Percentiles rank a stretch among this genome's conserved stretches.
Conservation (phyloP, 2,888 invertebrate species). For the Lingula anatina region DNA sequence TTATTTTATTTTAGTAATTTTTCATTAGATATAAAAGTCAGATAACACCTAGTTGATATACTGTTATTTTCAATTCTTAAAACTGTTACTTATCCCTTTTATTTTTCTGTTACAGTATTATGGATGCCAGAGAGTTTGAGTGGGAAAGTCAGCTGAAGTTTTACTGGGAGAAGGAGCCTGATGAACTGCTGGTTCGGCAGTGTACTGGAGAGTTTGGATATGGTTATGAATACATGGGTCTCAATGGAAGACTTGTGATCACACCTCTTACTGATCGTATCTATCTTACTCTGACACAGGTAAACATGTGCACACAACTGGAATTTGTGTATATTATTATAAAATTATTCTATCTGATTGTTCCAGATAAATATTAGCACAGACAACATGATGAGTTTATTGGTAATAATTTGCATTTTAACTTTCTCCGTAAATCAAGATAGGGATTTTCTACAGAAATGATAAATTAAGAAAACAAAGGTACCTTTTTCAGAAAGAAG, state of each 20-base stretch:
- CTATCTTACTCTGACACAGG: slow-evolving; percentile 85
- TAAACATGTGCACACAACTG: slow-evolving; percentile 9
- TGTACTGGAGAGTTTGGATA: slow-evolving; percentile 80
- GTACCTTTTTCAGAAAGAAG: no score
- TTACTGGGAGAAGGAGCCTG: slow-evolving; percentile 79
- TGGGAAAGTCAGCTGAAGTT: slow-evolving; percentile 92
- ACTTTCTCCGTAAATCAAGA: no score
- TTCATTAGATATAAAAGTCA: no score
- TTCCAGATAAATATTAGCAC: neutral
- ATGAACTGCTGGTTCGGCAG: slow-evolving; percentile 76
- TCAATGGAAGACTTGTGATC: slow-evolving; percentile 84
- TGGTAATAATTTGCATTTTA: no score
- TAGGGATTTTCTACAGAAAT: no score
- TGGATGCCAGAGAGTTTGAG: slow-evolving; percentile 79
- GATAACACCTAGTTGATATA: no score
- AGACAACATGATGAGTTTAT: no score
- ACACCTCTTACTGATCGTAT: slow-evolving; percentile 90
- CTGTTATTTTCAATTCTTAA: no score
- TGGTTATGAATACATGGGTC: slow-evolving; percentile 93
- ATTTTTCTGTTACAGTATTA: slow-evolving; percentile 76
- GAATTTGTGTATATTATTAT: neutral
- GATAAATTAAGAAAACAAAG: no score
- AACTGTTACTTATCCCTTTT: no score
- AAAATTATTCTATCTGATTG: no score
- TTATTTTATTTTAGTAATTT: neutral